Percentiles rank a stretch among this genome's conserved stretches.
Conservation (phyloP, 2,113 vertebrate genomes). For the Colaptes auratus region DNA sequence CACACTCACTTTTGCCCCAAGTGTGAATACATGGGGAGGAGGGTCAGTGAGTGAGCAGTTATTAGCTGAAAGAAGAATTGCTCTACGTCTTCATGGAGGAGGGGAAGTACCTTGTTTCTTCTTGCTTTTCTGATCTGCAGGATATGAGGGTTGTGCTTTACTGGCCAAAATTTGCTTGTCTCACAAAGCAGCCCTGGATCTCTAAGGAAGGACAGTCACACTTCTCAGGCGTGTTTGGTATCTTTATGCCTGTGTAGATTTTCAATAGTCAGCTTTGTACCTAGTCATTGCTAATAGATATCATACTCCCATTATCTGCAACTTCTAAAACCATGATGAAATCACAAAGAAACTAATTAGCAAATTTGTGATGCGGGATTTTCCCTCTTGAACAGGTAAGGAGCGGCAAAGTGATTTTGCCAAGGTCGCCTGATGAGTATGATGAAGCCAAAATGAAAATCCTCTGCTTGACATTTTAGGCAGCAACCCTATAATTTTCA, state of each 20-base stretch:
- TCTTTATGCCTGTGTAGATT: accelerated
- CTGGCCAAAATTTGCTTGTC: neutral
- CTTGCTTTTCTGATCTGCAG: neutral
- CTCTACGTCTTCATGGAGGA: neutral
- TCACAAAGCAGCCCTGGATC: neutral
- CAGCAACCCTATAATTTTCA: neutral
- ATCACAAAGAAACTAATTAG: constrained; percentile 1
- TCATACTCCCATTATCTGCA: neutral
- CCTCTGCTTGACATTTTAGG: neutral
- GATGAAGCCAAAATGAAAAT: neutral
- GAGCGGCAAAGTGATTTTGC: neutral
- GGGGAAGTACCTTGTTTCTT: neutral
- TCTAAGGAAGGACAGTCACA: neutral
- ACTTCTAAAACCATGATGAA: neutral
- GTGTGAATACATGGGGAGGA: neutral
- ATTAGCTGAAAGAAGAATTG: neutral
- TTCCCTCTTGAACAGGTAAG: neutral
- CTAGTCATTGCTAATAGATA: neutral
- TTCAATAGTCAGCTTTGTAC: neutral
- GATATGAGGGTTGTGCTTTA: neutral
- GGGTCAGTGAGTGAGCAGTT: neutral
- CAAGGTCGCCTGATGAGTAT: neutral
- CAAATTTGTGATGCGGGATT: neutral
- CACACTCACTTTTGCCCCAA: neutral
- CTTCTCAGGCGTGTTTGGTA: neutral